Evolutionary conservation across 30 jellyfish, hydroid and myxozoan genomes (phyloP).

Genomic region (Hydra vulgaris): DNA sequence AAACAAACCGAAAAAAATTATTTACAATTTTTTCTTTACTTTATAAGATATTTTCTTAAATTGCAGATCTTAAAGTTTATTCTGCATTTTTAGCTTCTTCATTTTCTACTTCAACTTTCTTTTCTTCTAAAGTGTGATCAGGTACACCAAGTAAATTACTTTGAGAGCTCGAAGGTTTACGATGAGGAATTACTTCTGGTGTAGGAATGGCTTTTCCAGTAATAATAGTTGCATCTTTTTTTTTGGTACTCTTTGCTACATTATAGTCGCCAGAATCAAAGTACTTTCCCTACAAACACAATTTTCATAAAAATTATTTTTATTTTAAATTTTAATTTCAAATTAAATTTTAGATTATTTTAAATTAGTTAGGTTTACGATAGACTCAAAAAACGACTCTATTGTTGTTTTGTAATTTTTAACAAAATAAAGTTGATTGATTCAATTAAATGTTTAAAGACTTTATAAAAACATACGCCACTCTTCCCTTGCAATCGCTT

Average conservation of each 20-base stretch:
- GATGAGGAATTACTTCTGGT: conserved; percentile 75
- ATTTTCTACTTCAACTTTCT: not conserved
- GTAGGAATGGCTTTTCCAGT: conserved; percentile 94
- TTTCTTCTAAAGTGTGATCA: not conserved
- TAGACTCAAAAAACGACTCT: too few relatives aligned
- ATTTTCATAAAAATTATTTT: not conserved
- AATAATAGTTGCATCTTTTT: conserved; percentile 52
- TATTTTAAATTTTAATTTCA: not conserved
- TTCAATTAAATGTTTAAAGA: too few relatives aligned
- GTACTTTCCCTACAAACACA: conserved; percentile 55
- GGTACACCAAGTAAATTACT: conserved; percentile 43
- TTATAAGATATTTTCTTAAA: too few relatives aligned
- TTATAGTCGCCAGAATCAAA: conserved; percentile 92
- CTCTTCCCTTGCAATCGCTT: conserved; percentile 69
- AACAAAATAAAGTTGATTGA: too few relatives aligned
- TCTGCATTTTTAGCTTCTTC: not conserved
- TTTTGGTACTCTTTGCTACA: conserved; percentile 71
- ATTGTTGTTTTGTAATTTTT: too few relatives aligned
- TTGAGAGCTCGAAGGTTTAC: conserved; percentile 69
- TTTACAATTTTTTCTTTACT: too few relatives aligned
- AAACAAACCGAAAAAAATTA: too few relatives aligned
- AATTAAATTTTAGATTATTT: too few relatives aligned
- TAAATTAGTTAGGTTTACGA: too few relatives aligned
- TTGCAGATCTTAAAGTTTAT: too few relatives aligned
- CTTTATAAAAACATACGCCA: conserved; percentile 51